These are phyloP conservation scores for Etheostoma perlongum DNA, from an alignment of 2,797 vertebrate genomes.

Conservation along the genomic window DNA sequence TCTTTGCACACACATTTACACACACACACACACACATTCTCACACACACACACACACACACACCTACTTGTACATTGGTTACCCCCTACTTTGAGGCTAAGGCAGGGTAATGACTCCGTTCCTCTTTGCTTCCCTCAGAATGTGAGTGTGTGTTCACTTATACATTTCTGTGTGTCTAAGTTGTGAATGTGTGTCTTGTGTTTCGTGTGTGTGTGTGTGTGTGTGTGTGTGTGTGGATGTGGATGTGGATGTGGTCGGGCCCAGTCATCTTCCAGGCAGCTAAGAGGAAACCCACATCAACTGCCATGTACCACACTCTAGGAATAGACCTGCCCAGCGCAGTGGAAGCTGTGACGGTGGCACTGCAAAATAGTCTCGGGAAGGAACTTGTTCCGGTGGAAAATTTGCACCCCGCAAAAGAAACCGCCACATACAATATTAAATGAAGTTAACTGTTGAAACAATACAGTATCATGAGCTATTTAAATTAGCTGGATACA, in stretches of 20 bases:
- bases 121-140: conserved; percentile 84
- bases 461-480: too few relatives aligned
- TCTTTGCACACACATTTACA: conserved; percentile 52
- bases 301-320: conserved; percentile 90
- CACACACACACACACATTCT: conserved; percentile 49
- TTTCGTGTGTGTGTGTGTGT: conserved; percentile 7
- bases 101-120: conserved; percentile 94
- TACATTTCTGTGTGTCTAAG: conserved; percentile 1
- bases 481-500: too few relatives aligned
- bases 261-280: conserved; percentile 97
- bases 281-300: conserved; percentile 99
- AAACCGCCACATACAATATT: too few relatives aligned
- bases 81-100: conserved; percentile 79
- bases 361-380: too few relatives aligned
- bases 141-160: conserved; percentile 22
- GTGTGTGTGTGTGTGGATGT: conserved; percentile 26
- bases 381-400: too few relatives aligned
- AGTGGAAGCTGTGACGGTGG: conserved; percentile 8
- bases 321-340: conserved; percentile 81
- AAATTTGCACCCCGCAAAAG: too few relatives aligned
- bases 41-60: conserved; percentile 52
- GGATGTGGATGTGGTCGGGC: conserved; percentile 88
- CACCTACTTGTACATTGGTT: conserved; percentile 67
- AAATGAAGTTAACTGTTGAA: too few relatives aligned
- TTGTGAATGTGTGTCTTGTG: conserved; percentile 41